phyloP scores from a whole-genome alignment of 2,888 invertebrate genomes.

The Phragmatobia fuliginosa region DNA sequence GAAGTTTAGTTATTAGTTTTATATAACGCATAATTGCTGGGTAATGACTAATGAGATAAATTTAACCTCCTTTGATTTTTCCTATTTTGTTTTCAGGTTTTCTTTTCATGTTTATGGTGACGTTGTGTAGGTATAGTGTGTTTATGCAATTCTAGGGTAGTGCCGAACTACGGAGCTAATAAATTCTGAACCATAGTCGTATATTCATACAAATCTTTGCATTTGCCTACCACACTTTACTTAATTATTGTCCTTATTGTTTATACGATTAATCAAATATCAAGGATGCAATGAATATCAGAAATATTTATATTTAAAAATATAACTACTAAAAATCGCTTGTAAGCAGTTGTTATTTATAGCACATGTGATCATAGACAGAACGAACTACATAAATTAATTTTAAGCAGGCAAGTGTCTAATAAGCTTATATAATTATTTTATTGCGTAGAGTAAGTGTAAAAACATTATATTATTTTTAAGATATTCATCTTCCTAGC shows the following conservation, averaged over 20 bases:
- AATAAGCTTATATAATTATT: slow-evolving; percentile 19
- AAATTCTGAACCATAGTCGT: neutral
- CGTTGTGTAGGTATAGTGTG: neutral
- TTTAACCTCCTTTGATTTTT: neutral
- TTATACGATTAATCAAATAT: neutral
- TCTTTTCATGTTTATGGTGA: neutral
- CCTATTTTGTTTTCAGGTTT: neutral
- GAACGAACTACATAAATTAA: slow-evolving; percentile 27
- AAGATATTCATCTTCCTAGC: too few species aligned
- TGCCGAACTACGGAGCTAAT: neutral
- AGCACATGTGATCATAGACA: slow-evolving; percentile 25
- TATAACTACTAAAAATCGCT: neutral
- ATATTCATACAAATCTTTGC: neutral
- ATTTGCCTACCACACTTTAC: neutral
- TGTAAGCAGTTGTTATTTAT: neutral
- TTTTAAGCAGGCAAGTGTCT: slow-evolving; percentile 22
- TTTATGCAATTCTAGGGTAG: neutral
- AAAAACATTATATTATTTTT: slow-evolving; percentile 10
- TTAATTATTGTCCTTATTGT: too few species aligned
- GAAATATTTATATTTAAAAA: neutral
- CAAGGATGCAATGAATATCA: neutral
- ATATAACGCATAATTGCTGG: neutral
- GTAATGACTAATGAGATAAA: neutral
- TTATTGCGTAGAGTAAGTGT: slow-evolving; percentile 12
- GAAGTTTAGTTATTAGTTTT: neutral